Evolutionary conservation across 2,113 vertebrate genomes (phyloP), one percentile per base, ranked within the genome.

Genomic region (Tricholaema leucomelas): DNA sequence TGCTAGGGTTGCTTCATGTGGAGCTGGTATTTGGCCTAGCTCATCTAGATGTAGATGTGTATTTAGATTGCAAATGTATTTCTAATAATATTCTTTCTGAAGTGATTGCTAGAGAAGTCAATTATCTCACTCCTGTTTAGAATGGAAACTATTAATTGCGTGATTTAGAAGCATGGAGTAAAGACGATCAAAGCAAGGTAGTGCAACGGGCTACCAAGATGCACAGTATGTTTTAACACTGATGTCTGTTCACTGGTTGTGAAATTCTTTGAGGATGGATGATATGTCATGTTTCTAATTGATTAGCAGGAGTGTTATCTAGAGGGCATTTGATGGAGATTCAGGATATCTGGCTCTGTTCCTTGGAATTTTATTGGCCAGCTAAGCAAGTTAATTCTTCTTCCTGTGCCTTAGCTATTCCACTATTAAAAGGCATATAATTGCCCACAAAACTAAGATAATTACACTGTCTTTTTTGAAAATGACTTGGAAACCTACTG

Each of bases 251-350:
- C 75, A 33, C 35, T 66, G 19, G 42, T 88, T 38, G 61, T 87
- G 69, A 81, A 87, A 75, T 82, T 72, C 67, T 84, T 93, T 91
- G 85, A 86, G 83, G 77, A 90, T 69, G 69, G 23, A 25, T 81
- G 48, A 82, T 91, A 71, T 12, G 27, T 76, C 87, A 95, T 77
- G 56, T 90, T 93, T 92, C 33, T 89, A 73, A 80, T 74, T 85
- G 87, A 91, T 93, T 92, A 88, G n/a, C 70, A 85, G 52, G 60
- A 64, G 52, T 89, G 75, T 87, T 95, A 81, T 85, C 90, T 93
- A 42, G 48, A 90, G 71, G 73, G 52, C 38, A 83, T 81, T 87
- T 85, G 81, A 74, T 80, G 61, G 58, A 19, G 23, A 87, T 82
- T 89, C 61, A 75, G 69, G 79, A 67, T 79, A 92, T 74, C 81